Evolutionary conservation across 2,113 vertebrate species (phyloP), one percentile per base, ranked within the genome.

Genomic region (Hystrix brachyura): DNA sequence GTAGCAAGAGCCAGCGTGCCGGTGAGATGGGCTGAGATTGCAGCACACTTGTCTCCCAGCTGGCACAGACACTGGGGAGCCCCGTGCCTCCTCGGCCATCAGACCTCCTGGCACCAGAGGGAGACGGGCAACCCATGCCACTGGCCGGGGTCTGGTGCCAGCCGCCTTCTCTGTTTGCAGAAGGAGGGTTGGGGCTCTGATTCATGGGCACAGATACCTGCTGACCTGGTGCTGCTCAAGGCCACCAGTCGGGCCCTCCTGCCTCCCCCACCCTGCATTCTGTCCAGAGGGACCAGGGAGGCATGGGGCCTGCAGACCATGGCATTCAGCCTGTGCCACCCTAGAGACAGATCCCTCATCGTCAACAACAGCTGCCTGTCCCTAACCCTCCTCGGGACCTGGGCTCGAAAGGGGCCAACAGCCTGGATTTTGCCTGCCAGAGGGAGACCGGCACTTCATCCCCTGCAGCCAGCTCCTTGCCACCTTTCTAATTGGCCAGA

Each of bases 41-140:
- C 94, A 97, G 96, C 97, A 84, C 23, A 51, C 98, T 98, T 97
- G 98, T 98, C 98, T 98, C 97, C 93, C 94, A 94, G 93, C 95
- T 65, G 92, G 97, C 95, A 90, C 97, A 98, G 97, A 98, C 94
- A 90, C 94, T 93, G 32, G 86, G 92, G 88, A 88, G 97, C 98
- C 91, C 97, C 0, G n/a, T 79, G 72, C 97, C 98, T 96, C 96
- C 95, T 48, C 92, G 95, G 98, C 97, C 98, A 81, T 97, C 98
- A 99, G 99, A 99, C 99, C 98, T 98, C 97, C 97, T 98, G 98
- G 98, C 98, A 99, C 99, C 98, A 98, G 93, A 59, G 98, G 93
- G 96, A 97, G 98, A 96, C 94, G 11, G 82, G 94, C 96, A 83
- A 48, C 92, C 96, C 87, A 19, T 94, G 96, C 98, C 79, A 27